Evolutionary conservation across 2,113 vertebrate genomes (phyloP).

Genomic region (Macaca nemestrina): DNA sequence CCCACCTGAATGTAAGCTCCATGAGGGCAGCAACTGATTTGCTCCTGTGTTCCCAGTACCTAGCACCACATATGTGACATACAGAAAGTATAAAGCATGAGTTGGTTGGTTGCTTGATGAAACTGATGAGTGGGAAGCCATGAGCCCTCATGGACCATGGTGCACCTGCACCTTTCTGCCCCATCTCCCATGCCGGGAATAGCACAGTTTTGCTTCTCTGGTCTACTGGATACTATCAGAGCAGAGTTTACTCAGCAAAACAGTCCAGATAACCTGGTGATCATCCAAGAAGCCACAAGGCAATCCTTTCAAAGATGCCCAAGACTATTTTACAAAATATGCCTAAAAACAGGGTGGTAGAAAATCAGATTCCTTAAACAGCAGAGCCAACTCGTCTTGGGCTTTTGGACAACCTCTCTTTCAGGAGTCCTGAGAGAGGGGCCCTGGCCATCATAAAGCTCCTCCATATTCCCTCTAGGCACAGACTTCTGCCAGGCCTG

Average conservation of each 20-base stretch:
- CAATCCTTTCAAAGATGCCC: background rate
- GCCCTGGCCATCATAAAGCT: background rate
- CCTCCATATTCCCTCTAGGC: background rate
- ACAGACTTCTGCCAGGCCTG: background rate
- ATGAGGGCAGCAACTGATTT: background rate
- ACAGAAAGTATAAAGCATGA: background rate
- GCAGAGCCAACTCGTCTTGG: background rate
- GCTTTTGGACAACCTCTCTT: background rate
- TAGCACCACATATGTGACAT: background rate
- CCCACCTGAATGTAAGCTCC: background rate
- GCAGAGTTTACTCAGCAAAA: background rate
- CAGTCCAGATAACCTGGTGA: background rate
- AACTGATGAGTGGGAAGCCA: too few relatives aligned
- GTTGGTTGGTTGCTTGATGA: background rate
- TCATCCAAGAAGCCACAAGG: background rate
- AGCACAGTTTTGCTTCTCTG: background rate
- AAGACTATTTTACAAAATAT: background rate
- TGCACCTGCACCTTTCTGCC: background rate
- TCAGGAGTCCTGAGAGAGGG: background rate
- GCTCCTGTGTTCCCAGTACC: background rate
- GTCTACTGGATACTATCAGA: background rate
- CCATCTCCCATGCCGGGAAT: too few relatives aligned
- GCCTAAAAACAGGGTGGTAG: background rate
- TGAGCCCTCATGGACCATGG: fast-evolving
- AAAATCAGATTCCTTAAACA: background rate